Evolutionary conservation across 1,140 invertebrate genomes (phyloP).

Genomic region (Spodoptera frugiperda): DNA sequence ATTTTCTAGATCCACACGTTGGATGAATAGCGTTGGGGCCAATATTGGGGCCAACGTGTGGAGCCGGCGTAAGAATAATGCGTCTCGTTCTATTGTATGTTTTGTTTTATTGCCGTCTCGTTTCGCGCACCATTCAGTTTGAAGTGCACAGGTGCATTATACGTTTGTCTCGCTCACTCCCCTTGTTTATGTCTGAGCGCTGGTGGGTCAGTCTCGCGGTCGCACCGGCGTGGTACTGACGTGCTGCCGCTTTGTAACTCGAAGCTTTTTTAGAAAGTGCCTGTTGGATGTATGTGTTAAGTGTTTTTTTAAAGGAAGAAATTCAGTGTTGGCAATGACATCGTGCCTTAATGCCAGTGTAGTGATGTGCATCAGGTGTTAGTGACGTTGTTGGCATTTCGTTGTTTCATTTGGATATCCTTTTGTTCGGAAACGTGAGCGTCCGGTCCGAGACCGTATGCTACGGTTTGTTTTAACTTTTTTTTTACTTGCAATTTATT

Average conservation of each 20-base stretch:
- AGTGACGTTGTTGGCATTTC: conserved; percentile 62
- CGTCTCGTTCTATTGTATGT: conserved; percentile 70
- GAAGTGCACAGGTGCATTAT: conserved; percentile 78
- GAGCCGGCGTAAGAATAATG: too few species aligned
- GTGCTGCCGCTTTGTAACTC: conserved; percentile 50
- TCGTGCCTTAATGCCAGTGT: conserved; percentile 39
- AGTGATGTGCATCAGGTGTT: conserved; percentile 57
- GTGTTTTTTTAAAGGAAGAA: conserved; percentile 50
- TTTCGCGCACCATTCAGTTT: conserved; percentile 75
- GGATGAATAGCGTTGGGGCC: too few species aligned
- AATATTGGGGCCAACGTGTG: too few species aligned
- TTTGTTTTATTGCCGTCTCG: conserved; percentile 76
- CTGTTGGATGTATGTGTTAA: conserved; percentile 51
- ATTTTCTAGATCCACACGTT: too few species aligned
- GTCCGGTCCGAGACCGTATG: conserved; percentile 40
- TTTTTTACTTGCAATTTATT: conserved; percentile 42
- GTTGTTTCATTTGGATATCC: conserved; percentile 58
- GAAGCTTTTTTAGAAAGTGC: conserved; percentile 59
- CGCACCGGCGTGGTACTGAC: conserved; percentile 52
- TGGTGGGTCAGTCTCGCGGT: conserved; percentile 65
- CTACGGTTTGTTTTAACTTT: conserved; percentile 48
- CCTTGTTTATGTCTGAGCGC: conserved; percentile 64
- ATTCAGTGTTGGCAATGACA: conserved; percentile 50
- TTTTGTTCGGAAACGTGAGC: conserved; percentile 58
- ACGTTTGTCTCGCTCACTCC: conserved; percentile 68